Percentiles rank a stretch among this genome's conserved stretches.
These are phyloP conservation scores for Standfussiana lucernea DNA, from an alignment of 2,888 invertebrate species.

Conservation along the genomic window DNA sequence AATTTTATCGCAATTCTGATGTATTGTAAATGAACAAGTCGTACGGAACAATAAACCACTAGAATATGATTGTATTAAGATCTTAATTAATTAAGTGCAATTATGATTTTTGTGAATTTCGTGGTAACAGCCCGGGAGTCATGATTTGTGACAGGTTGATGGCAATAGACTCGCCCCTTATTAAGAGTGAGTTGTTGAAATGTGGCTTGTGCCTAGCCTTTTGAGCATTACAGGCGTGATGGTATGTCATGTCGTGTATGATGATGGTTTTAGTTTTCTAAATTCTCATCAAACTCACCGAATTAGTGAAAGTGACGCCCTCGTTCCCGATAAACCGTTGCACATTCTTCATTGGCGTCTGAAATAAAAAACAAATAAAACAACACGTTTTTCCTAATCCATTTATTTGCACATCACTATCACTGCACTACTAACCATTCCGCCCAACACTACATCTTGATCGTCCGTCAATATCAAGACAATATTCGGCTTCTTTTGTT, in stretches of 20 bases:
- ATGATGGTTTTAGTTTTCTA: background rate
- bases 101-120: background rate
- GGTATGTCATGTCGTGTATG: background rate
- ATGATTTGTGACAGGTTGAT: background rate
- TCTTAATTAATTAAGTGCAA: background rate
- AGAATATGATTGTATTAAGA: background rate
- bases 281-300: constrained; percentile 90
- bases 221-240: background rate
- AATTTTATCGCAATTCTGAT: background rate
- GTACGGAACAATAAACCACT: background rate
- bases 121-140: background rate
- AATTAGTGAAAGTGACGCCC: constrained; percentile 93
- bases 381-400: constrained; percentile 71
- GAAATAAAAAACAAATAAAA: constrained; percentile 81
- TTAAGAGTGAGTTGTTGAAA: background rate
- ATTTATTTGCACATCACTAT: constrained; percentile 78
- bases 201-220: background rate
- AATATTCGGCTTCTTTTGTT: constrained; percentile 92
- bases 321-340: constrained; percentile 90
- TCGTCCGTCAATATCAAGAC: constrained; percentile 96
- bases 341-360: constrained; percentile 93
- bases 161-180: background rate
- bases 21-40: background rate
- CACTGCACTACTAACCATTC: constrained; percentile 92
- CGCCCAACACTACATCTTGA: constrained; percentile 95